Evolutionary conservation across 1,140 invertebrate genomes (phyloP).

Genomic region (Drosophila ohnishii): DNA sequence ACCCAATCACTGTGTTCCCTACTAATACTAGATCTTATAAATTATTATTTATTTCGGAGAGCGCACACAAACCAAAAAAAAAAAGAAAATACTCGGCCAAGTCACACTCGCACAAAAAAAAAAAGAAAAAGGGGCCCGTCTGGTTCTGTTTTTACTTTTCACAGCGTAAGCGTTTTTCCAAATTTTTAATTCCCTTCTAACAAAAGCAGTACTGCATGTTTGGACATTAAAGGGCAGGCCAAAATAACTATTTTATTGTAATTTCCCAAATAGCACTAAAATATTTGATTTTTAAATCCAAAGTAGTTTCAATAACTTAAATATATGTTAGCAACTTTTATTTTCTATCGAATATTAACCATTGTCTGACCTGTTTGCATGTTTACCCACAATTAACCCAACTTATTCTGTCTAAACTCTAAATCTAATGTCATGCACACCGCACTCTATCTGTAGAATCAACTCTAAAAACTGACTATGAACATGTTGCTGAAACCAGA

Average conservation of each 20-base stretch:
- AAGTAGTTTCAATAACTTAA: not conserved
- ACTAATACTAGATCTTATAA: conserved; percentile 44
- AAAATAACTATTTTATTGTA: conserved; percentile 7
- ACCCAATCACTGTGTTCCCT: conserved; percentile 46
- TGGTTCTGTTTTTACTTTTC: conserved; percentile 79
- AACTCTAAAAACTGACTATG: conserved; percentile 78
- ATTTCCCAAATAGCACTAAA: conserved; percentile 3
- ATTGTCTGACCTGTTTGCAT: conserved; percentile 20
- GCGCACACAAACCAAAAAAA: conserved; percentile 54
- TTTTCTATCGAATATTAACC: not conserved
- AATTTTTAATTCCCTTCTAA: conserved; percentile 50
- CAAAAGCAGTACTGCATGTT: conserved; percentile 31
- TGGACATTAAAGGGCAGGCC: conserved; percentile 7
- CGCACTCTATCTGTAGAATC: conserved; percentile 49
- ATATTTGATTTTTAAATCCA: not conserved
- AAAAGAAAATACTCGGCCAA: conserved; percentile 42
- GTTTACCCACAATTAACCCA: conserved; percentile 25
- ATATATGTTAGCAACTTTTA: not conserved
- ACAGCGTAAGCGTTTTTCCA: conserved; percentile 77
- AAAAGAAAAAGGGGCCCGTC: conserved; percentile 45
- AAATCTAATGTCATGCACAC: conserved; percentile 30
- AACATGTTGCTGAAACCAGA: conserved; percentile 77
- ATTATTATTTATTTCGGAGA: conserved; percentile 48
- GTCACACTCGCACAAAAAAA: conserved; percentile 44
- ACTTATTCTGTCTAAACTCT: conserved; percentile 16